Base-by-base conservation (phyloP, 64 coral and sea anemone genomes). In the Catalaphyllia jardinei region DNA sequence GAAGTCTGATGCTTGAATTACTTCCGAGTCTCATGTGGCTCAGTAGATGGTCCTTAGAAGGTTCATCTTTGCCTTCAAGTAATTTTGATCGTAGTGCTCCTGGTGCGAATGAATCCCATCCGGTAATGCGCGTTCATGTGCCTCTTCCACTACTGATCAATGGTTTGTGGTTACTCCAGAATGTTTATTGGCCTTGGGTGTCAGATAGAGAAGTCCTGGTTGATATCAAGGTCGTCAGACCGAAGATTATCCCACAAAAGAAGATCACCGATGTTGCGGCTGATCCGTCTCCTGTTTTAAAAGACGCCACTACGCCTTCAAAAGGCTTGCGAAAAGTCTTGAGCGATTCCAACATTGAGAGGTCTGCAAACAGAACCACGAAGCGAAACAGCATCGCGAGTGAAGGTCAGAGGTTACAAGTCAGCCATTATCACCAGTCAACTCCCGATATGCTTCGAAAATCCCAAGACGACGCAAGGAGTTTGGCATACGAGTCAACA, bases 111-210 rank as follows among this genome's bases (percentile, higher is more conserved):
- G 89, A 93, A 18, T 80, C 67, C 7, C 88, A 82, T 46, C 88
- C 95, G 49, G 91, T 93, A 11, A 97, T 97, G 95, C 87, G 90
- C 64, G 83, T 97, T 15, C 82, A 94, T 60, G 88, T 93, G 1
- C 75, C 91, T 33, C 77, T 97, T 28, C 88, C 91, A 1, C 77
- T 97, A 22, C 75, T 89, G 33, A 65, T 94, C 71, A 97, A 97
- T 28, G 69, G 91, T 69, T 78, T 97, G 51, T 97, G 95, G 95
- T 77, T 93, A 9, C 67, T 97, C 22, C 93, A 88, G 71, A 97
- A 97, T 57, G 62, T 93, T 10, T 97, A 97, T 42, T 72, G 72
- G 29, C 92, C 88, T 19, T 94, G 95, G 95, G 61, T 86, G 28
- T 86, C 39, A 31, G 64, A 73, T 79, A 50, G 18, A 50, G 74